phyloP scores from a whole-genome alignment of 2,113 vertebrate species.

The Murina feae region DNA sequence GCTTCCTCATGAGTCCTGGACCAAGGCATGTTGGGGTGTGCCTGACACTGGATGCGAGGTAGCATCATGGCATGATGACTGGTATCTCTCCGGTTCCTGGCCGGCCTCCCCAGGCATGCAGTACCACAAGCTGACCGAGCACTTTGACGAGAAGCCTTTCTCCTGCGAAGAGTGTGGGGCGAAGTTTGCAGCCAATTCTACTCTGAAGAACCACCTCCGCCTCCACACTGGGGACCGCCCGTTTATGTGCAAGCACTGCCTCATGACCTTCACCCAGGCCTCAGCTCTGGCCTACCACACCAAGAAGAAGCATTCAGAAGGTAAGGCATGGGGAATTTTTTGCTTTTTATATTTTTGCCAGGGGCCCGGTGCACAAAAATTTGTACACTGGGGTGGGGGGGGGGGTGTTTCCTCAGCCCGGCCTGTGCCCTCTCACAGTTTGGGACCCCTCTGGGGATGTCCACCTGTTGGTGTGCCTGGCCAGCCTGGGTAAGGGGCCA shows the following conservation, averaged over 20 bases:
- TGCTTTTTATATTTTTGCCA: too few species aligned
- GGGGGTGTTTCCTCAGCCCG: too few species aligned
- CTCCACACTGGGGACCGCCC: constrained; percentile 91
- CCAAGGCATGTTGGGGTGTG: not conserved
- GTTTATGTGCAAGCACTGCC: constrained; percentile 90
- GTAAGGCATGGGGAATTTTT: constrained; percentile 60
- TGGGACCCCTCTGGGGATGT: too few species aligned
- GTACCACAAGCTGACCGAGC: constrained; percentile 91
- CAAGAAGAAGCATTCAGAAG: constrained; percentile 92
- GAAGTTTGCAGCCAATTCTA: constrained; percentile 90
- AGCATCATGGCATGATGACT: rapidly evolving
- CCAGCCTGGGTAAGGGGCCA: too few species aligned
- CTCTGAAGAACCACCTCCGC: constrained; percentile 90
- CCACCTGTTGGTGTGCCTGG: too few species aligned
- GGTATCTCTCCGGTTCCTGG: not conserved
- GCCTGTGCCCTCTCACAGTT: too few species aligned
- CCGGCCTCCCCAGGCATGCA: constrained; percentile 83
- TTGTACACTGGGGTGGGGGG: too few species aligned
- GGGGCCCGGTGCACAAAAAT: too few species aligned
- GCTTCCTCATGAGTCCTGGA: not conserved
- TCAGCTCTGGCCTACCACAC: constrained; percentile 91
- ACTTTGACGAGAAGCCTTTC: constrained; percentile 91
- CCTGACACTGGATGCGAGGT: not conserved
- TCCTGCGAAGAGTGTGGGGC: constrained; percentile 87
- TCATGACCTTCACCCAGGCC: constrained; percentile 90